Percentiles rank a stretch among this genome's conserved stretches.
Conservation (phyloP, 2,888 invertebrate species). For the Cetonia aurata region DNA sequence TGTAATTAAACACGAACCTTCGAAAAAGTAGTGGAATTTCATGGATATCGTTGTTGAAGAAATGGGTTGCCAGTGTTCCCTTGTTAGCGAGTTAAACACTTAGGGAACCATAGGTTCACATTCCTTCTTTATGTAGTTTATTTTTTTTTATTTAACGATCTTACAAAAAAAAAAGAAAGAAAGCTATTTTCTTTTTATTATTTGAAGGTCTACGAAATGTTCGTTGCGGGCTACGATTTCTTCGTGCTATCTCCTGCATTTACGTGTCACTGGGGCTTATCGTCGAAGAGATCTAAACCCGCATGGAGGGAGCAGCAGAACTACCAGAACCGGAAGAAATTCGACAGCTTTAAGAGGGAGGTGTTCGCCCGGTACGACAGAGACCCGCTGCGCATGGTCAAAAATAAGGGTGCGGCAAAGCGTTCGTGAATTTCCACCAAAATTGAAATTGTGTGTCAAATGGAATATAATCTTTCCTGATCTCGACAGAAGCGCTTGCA, state of each 20-base stretch:
- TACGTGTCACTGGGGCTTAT: slow-evolving; percentile 91
- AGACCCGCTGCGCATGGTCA: slow-evolving; percentile 73
- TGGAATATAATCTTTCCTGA: no score
- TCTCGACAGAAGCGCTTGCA: no score
- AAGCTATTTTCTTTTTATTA: slow-evolving; percentile 26
- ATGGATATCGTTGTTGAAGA: no score
- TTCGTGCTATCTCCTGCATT: slow-evolving; percentile 89
- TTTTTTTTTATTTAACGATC: not conserved
- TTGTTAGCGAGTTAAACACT: no score
- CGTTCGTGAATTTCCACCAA: not conserved
- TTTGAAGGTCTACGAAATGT: slow-evolving; percentile 91
- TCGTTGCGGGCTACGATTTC: slow-evolving; percentile 88
- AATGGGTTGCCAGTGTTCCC: no score
- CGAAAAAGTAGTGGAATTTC: no score
- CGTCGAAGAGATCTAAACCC: slow-evolving; percentile 82
- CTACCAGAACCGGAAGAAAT: slow-evolving; percentile 82
- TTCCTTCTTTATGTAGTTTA: no score
- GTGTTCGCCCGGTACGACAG: slow-evolving; percentile 82
- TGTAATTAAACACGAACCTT: no score
- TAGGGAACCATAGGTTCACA: no score
- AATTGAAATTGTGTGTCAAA: no score
- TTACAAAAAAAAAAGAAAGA: no score
- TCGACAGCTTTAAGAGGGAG: slow-evolving; percentile 87
- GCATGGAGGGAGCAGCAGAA: slow-evolving; percentile 91
- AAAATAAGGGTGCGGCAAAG: slow-evolving; percentile 10